phyloP scores from a whole-genome alignment of 2,797 vertebrate species.

The Graptemys geographica region DNA sequence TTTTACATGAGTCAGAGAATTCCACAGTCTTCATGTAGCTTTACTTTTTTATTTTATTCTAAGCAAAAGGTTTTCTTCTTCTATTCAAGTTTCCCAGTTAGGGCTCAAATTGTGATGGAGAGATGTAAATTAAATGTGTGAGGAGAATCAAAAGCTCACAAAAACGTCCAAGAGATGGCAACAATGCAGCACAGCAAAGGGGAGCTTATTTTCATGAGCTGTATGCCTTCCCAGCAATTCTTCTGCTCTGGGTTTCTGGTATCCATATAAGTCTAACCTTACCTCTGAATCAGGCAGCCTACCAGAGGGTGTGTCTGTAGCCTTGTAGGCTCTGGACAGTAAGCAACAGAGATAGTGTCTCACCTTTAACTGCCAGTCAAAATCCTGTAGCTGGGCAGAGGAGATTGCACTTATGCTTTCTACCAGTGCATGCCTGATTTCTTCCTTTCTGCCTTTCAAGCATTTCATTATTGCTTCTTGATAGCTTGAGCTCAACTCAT shows the following conservation, averaged over 20 bases:
- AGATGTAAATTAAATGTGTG: neutral
- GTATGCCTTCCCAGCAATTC: neutral
- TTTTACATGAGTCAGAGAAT: neutral
- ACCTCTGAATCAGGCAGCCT: neutral
- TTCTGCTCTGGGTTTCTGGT: neutral
- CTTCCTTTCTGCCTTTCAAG: constrained; percentile 87
- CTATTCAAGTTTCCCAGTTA: neutral
- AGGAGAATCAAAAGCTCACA: neutral
- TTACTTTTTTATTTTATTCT: neutral
- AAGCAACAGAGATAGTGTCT: neutral
- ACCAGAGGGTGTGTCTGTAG: accelerated
- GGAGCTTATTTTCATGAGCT: neutral
- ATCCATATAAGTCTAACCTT: neutral
- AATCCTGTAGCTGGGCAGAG: constrained; percentile 90
- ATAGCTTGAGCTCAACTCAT: constrained; percentile 78
- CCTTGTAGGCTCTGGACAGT: neutral
- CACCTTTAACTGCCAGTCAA: constrained; percentile 98
- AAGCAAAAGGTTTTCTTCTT: neutral
- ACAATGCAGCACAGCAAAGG: neutral
- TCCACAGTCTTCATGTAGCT: neutral
- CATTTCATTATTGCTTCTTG: constrained; percentile 84
- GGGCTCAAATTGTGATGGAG: neutral
- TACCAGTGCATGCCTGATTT: constrained; percentile 87
- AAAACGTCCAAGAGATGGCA: neutral
- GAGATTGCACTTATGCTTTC: constrained; percentile 88